Conservation (phyloP, 2,797 vertebrate species). For the Lateolabrax maculatus region DNA sequence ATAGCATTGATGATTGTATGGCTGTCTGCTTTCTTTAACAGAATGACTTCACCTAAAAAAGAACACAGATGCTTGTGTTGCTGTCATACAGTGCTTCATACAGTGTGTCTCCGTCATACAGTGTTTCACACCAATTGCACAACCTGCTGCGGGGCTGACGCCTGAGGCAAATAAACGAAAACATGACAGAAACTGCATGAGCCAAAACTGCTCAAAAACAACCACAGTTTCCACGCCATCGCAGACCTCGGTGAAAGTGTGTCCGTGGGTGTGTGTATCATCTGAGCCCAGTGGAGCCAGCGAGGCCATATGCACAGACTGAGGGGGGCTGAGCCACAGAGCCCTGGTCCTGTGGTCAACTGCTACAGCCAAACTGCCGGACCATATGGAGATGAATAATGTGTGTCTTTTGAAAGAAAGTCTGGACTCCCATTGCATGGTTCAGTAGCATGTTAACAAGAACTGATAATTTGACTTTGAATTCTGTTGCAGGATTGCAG, state of each 20-base stretch:
- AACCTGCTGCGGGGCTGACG: conserved; percentile 53
- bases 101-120: conserved; percentile 28
- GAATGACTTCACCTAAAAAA: conserved; percentile 17
- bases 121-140: conserved; percentile 55
- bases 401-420: conserved; percentile 34
- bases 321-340: conserved; percentile 51
- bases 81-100: conserved; percentile 20
- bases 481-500: not conserved
- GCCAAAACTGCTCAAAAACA: conserved; percentile 65
- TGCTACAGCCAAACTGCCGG: conserved; percentile 54
- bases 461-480: conserved; percentile 6
- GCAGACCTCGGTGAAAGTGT: conserved; percentile 17
- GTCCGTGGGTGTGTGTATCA: conserved; percentile 62
- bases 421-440: conserved; percentile 22
- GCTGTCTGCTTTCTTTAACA: not conserved
- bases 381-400: conserved; percentile 71
- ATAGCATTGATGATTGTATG: not conserved
- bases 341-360: conserved; percentile 57
- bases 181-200: conserved; percentile 67
- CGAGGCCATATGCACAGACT: conserved; percentile 69
- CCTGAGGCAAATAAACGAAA: conserved; percentile 71
- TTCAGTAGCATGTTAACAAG: conserved; percentile 29
- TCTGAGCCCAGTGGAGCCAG: conserved; percentile 54
- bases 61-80: conserved; percentile 6
- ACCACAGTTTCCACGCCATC: conserved; percentile 37